Conservation (phyloP, 2,888 invertebrate species). For the Brachypterus glaber region DNA sequence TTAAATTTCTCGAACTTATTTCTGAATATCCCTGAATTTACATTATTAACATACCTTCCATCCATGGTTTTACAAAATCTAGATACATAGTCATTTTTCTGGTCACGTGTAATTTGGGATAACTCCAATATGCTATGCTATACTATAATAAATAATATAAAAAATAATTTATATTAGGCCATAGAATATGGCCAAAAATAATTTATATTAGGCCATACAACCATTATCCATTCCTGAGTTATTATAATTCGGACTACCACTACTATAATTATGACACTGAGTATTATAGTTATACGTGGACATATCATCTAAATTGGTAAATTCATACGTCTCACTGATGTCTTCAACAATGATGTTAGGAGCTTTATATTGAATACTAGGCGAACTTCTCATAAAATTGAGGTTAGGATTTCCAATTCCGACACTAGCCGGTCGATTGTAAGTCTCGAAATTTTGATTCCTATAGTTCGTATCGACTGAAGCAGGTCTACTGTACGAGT, state of each 20-base stretch:
- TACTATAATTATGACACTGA: constrained; percentile 50
- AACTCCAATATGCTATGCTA: no score
- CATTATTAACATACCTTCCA: no score
- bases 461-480: constrained; percentile 27
- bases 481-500: constrained; percentile 35
- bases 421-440: constrained; percentile 30
- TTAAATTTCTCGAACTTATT: no score
- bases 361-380: constrained; percentile 24
- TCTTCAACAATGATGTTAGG: constrained; percentile 46
- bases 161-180: no score
- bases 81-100: no score
- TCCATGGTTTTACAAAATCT: no score
- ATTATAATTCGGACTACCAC: constrained; percentile 47
- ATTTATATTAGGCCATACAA: constrained; percentile 56
- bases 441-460: constrained; percentile 19
- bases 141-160: no score
- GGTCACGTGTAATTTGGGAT: no score
- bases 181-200: no score
- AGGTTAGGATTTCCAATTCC: constrained; percentile 23
- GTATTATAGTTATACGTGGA: constrained; percentile 31
- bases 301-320: constrained; percentile 44
- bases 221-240: constrained; percentile 50
- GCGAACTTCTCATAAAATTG: constrained; percentile 24
- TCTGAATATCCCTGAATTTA: no score
- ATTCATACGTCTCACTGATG: constrained; percentile 47